Base-by-base conservation (phyloP, 1,140 invertebrate genomes). In the Meteorus sp. region DNA sequence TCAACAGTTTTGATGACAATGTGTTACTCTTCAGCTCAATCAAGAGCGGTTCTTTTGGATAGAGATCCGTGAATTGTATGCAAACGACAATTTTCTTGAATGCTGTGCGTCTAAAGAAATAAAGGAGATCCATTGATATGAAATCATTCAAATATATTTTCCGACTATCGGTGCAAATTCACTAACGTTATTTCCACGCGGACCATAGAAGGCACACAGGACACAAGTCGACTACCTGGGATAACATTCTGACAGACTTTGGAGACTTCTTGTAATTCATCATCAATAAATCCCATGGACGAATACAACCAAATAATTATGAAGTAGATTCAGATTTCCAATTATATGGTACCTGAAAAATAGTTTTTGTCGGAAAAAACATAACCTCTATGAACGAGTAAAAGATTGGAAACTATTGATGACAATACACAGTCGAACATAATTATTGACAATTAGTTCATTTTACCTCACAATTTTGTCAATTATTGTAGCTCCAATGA, bases 11-110 rank as follows among this genome's bases (percentile, higher is more conserved):
- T 3, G 84, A 78, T 1, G 86, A 84, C 4, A 91, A 72, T 31
- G 84, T 85, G 74, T 88, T 89, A 63, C 87, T 89, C 67, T 89
- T 90, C 0, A 92, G 71, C 76, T 91, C 89, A n/a, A 89, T 74
- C 9, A 91, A 69, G 2, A 90, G 64, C 1, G 81, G 73, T 0
- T 68, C 62, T 5, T 69, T 59, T 2, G 87, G 86, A 71, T 91
- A 91, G 29, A 83, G 73, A 6, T 76, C 61, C 3, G 87, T 83
- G 73, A 90, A 91, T 65, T 88, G 85, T 17, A 90, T 79, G 63
- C 86, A 88, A 39, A 83, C 81, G 9, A 84, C 79, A 35, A 91
- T 69, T 50, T 84, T 79, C 64, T 88, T 89, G 61, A 84, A 84
- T 31, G 80, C 73, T 43, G 84, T 85, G 65, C 80, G 81, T 65